phyloP scores from a whole-genome alignment of 1,140 invertebrate genomes.

The Drosophila ananassae region DNA sequence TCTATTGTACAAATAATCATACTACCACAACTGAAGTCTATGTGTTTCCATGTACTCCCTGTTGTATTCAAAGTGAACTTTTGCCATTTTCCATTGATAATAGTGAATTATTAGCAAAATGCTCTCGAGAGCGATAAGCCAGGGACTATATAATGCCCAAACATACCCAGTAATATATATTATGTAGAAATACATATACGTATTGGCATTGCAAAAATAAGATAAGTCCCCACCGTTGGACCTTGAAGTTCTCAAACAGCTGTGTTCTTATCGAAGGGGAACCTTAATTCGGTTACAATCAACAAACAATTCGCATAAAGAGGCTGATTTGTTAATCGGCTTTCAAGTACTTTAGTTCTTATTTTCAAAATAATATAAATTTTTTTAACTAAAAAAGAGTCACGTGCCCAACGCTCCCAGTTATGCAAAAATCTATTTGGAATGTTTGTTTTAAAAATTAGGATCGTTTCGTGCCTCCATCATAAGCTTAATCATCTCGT shows the following conservation, averaged over 20 bases:
- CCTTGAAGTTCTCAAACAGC: conserved; percentile 75
- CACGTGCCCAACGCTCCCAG: conserved; percentile 49
- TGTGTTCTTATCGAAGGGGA: conserved; percentile 48
- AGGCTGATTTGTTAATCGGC: conserved; percentile 3
- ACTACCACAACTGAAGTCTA: neutral
- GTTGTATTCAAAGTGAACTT: conserved; percentile 40
- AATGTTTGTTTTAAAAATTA: conserved; percentile 24
- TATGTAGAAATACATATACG: neutral
- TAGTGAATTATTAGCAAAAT: conserved; percentile 69
- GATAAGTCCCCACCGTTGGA: conserved; percentile 59
- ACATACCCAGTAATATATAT: conserved; percentile 1
- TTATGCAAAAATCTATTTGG: conserved; percentile 39
- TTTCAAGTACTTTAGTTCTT: neutral
- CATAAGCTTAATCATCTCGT: neutral
- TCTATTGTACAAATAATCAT: conserved; percentile 29
- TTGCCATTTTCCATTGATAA: conserved; percentile 65
- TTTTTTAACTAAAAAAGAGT: conserved; percentile 4
- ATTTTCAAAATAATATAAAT: no score
- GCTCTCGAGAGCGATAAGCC: conserved; percentile 65
- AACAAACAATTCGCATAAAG: conserved; percentile 16
- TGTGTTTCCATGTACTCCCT: neutral
- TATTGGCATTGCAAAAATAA: conserved; percentile 53
- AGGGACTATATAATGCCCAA: conserved; percentile 31
- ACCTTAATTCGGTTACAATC: conserved; percentile 26
- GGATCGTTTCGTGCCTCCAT: neutral